phyloP scores from a whole-genome alignment of 2,113 vertebrate species.

The Sterna hirundo region DNA sequence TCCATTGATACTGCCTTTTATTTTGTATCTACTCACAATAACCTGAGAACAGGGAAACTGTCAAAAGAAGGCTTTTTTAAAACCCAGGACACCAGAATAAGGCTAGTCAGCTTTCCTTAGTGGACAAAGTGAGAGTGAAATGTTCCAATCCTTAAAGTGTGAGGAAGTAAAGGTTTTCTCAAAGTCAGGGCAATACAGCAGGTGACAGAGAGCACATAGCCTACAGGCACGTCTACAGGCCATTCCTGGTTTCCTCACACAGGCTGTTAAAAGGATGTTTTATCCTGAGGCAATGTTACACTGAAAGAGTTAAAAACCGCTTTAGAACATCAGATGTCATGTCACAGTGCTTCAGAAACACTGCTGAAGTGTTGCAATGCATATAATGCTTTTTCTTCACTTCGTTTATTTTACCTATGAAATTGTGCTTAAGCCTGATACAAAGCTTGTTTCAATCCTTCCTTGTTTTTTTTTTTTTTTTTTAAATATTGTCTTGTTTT shows the following conservation, averaged over 20 bases:
- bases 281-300: conserved; percentile 73
- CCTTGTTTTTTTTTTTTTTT: not conserved
- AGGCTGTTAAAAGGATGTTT: conserved; percentile 59
- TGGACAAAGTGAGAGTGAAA: conserved; percentile 62
- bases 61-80: conserved; percentile 26
- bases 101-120: conserved; percentile 40
- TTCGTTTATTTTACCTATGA: conserved; percentile 58
- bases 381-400: conserved; percentile 53
- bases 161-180: conserved; percentile 63
- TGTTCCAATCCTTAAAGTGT: conserved; percentile 60
- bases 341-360: conserved; percentile 50
- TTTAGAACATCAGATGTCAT: conserved; percentile 65
- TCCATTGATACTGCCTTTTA: conserved; percentile 16
- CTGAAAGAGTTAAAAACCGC: conserved; percentile 58
- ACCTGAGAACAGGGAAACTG: conserved; percentile 60
- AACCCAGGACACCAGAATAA: conserved; percentile 43
- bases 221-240: conserved; percentile 59
- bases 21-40: conserved; percentile 14
- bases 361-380: conserved; percentile 18
- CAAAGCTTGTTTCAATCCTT: not conserved
- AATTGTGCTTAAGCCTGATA: not conserved
- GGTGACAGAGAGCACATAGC: conserved; percentile 73
- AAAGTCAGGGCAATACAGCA: conserved; percentile 59
- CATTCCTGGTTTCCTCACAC: conserved; percentile 8
- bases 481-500: not conserved